Percentiles rank a stretch among this genome's conserved stretches.
phyloP scores from a whole-genome alignment of 2,888 invertebrate species.

The Luperina nickerlii region DNA sequence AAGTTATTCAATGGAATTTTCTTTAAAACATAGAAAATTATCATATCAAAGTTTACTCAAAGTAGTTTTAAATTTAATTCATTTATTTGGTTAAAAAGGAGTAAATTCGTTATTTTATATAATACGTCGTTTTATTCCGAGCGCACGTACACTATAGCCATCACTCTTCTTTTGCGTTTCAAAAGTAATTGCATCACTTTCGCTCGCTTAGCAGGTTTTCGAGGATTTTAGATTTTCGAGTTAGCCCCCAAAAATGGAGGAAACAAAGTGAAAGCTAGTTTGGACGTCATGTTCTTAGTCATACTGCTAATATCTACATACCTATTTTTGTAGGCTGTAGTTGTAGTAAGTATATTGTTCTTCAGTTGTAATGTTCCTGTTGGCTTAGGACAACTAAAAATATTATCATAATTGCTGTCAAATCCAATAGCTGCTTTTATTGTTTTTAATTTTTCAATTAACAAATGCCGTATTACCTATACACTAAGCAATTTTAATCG shows the following conservation, averaged over 20 bases:
- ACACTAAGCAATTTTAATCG: background rate
- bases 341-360: background rate
- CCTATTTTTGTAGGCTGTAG: background rate
- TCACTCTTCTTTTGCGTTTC: too few relatives aligned
- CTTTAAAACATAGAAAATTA: too few relatives aligned
- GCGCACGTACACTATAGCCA: too few relatives aligned
- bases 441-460: background rate
- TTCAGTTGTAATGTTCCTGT: background rate
- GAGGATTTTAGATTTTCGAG: too few relatives aligned
- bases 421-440: background rate
- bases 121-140: too few relatives aligned
- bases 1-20: too few relatives aligned
- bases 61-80: too few relatives aligned
- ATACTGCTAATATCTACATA: background rate
- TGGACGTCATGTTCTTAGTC: background rate
- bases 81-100: too few relatives aligned
- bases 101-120: too few relatives aligned
- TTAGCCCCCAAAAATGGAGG: background rate
- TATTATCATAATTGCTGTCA: background rate
- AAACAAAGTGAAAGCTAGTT: slow-evolving; percentile 14
- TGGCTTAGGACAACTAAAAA: background rate
- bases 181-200: too few relatives aligned
- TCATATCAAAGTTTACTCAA: too few relatives aligned
- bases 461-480: background rate
- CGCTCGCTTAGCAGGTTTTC: too few relatives aligned